Conservation (phyloP, 1,140 invertebrate genomes). For the Zaprionus inermis region DNA sequence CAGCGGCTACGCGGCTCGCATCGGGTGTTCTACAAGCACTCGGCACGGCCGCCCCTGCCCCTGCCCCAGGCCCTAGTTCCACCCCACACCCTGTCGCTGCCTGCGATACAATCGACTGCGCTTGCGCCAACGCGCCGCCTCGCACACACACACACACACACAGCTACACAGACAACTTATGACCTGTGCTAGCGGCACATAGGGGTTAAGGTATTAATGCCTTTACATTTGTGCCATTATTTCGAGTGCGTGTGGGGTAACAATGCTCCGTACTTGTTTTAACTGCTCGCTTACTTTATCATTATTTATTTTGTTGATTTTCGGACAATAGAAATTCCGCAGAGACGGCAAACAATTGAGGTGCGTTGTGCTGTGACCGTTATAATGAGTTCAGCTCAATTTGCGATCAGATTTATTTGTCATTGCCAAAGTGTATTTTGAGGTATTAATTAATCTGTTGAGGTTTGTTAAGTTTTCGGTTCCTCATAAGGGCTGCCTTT, state of each 20-base stretch:
- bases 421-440: background rate
- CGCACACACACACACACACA: conserved; percentile 5
- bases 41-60: background rate
- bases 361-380: conserved; percentile 39
- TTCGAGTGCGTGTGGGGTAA: conserved; percentile 6
- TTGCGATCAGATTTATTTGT: conserved; percentile 7
- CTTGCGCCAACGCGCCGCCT: conserved; percentile 60
- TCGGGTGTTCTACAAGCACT: conserved; percentile 58
- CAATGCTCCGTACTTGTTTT: conserved; percentile 45
- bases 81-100: background rate
- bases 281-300: conserved; percentile 52
- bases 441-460: background rate
- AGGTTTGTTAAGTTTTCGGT: background rate
- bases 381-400: conserved; percentile 43
- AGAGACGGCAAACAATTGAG: conserved; percentile 34
- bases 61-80: no score
- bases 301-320: conserved; percentile 13
- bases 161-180: conserved; percentile 15
- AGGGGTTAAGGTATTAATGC: conserved; percentile 55
- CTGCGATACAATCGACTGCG: conserved; percentile 66
- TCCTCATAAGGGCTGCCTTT: background rate
- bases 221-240: conserved; percentile 46
- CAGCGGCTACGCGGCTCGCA: conserved; percentile 29
- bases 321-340: conserved; percentile 55
- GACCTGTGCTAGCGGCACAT: conserved; percentile 36